phyloP scores from a whole-genome alignment of 2,113 vertebrate genomes.

The Camarhynchus parvulus region DNA sequence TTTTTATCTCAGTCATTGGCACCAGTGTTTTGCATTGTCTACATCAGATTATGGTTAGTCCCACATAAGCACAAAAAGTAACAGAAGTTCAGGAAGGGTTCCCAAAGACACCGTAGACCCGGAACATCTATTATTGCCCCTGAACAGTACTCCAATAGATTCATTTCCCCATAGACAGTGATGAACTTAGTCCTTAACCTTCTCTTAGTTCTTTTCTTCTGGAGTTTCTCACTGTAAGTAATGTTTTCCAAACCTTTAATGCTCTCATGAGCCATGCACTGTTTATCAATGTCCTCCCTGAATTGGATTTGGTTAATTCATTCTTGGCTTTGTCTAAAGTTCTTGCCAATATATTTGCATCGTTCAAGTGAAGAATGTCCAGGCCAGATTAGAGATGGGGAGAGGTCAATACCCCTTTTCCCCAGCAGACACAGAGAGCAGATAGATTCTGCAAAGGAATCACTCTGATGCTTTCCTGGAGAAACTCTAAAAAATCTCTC shows the following conservation, averaged over 20 bases:
- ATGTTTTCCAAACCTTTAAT: constrained; percentile 11
- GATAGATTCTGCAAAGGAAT: constrained; percentile 12
- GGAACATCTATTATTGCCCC: not conserved
- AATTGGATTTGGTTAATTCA: constrained; percentile 21
- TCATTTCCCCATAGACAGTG: not conserved
- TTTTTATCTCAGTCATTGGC: not conserved
- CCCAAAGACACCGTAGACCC: not conserved
- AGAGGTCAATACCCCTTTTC: constrained; percentile 19
- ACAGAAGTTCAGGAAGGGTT: not conserved
- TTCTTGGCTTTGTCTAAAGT: constrained; percentile 23
- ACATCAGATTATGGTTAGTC: not conserved
- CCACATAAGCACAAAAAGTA: not conserved
- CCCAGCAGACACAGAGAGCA: not conserved
- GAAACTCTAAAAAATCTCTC: constrained; percentile 40
- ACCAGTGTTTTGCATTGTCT: not conserved
- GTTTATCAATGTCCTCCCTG: constrained; percentile 45
- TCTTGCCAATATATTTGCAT: not conserved
- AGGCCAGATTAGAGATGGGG: not conserved
- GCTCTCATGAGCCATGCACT: not conserved
- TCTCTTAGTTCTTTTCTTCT: constrained; percentile 8
- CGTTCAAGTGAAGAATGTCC: constrained; percentile 35
- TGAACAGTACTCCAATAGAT: not conserved
- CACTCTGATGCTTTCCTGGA: not conserved
- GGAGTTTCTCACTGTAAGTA: constrained; percentile 12
- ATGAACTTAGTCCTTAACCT: not conserved